A percentile compares a stretch with the other conserved stretches of the same genome.
phyloP scores from a whole-genome alignment of 1,140 invertebrate genomes.

The Zaprionus taronus region DNA sequence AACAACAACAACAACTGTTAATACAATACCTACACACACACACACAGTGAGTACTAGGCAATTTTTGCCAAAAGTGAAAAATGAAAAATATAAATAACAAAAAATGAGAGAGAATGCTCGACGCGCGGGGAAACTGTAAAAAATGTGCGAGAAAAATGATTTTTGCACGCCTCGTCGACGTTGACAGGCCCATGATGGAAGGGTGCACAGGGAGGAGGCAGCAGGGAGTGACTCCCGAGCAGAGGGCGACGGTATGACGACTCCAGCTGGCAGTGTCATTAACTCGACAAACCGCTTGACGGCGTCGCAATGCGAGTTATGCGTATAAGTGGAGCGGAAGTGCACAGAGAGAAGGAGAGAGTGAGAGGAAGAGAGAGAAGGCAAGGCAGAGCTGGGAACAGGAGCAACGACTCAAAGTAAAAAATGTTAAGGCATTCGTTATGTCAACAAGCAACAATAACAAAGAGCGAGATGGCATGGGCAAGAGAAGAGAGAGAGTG shows the following conservation, averaged over 20 bases:
- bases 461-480: constrained; percentile 25
- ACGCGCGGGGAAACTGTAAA: constrained; percentile 38
- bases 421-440: constrained; percentile 79
- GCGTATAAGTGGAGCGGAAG: constrained; percentile 78
- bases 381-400: constrained; percentile 1
- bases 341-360: constrained; percentile 33
- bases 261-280: constrained; percentile 74
- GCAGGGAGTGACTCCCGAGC: neutral
- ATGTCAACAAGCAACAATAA: constrained; percentile 80
- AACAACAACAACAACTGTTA: constrained; percentile 22
- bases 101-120: constrained; percentile 16
- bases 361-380: neutral
- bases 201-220: neutral
- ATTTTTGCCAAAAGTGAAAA: constrained; percentile 58
- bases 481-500: constrained; percentile 1
- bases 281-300: constrained; percentile 75
- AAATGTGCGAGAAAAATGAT: constrained; percentile 79
- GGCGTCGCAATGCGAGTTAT: constrained; percentile 60
- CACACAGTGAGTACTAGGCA: constrained; percentile 59
- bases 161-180: constrained; percentile 74
- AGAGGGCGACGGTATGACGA: constrained; percentile 21
- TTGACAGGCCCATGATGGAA: constrained; percentile 54
- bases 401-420: constrained; percentile 23
- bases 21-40: constrained; percentile 32
- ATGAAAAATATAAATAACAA: constrained; percentile 77